These are phyloP conservation scores for Lordiphosa fenestrarum DNA, from an alignment of 2,888 invertebrate genomes.

Conservation along the genomic window DNA sequence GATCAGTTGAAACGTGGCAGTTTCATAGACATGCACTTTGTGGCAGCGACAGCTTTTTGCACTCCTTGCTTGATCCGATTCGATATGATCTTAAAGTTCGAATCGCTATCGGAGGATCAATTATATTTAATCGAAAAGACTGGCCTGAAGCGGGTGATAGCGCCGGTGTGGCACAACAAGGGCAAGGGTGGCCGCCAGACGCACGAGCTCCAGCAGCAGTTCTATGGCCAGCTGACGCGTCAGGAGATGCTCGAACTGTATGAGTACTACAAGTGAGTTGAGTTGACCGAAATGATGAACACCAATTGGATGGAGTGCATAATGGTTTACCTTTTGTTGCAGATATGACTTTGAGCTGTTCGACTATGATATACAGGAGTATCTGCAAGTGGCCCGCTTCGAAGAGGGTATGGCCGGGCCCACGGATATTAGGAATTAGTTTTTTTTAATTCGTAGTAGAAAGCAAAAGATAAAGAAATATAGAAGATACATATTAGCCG, in stretches of 20 bases:
- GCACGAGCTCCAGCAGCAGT: slow-evolving; percentile 86
- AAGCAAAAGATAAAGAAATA: slow-evolving; percentile 40
- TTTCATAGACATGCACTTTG: slow-evolving; percentile 92
- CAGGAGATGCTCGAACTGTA: slow-evolving; percentile 89
- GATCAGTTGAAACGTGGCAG: slow-evolving; percentile 84
- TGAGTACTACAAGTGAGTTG: slow-evolving; percentile 87
- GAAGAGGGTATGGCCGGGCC: slow-evolving; percentile 38
- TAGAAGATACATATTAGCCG: slow-evolving; percentile 57
- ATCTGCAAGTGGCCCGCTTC: slow-evolving; percentile 82
- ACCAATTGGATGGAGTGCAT: not conserved
- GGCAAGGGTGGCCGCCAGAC: slow-evolving; percentile 88
- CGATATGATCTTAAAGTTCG: slow-evolving; percentile 90
- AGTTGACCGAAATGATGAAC: not conserved
- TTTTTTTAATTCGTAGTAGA: slow-evolving; percentile 40
- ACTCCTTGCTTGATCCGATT: slow-evolving; percentile 92
- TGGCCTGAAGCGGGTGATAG: slow-evolving; percentile 87
- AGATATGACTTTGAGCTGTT: slow-evolving; percentile 94
- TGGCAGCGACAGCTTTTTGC: slow-evolving; percentile 91
- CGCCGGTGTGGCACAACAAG: slow-evolving; percentile 91
- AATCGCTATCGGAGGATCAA: slow-evolving; percentile 91
- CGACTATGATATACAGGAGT: slow-evolving; percentile 88
- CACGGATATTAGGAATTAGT: slow-evolving; percentile 44
- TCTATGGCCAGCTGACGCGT: slow-evolving; percentile 88
- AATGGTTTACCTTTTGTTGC: slow-evolving; percentile 43
- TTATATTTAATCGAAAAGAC: slow-evolving; percentile 89